Evolutionary conservation across 2,888 invertebrate species (phyloP), one percentile per base, ranked within the genome.

Genomic region (Lucinisca nassula): DNA sequence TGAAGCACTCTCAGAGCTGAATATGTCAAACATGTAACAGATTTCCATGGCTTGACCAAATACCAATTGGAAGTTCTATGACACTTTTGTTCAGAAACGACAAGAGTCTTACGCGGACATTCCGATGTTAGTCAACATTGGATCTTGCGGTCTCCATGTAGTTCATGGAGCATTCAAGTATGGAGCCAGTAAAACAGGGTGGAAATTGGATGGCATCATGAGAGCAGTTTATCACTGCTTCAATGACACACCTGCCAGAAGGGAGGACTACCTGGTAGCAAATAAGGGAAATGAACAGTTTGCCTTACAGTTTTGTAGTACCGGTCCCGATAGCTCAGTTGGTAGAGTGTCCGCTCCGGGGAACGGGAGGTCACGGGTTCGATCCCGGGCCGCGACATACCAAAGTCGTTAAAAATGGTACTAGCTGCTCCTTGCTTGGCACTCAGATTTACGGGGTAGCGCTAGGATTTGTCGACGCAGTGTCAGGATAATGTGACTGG

Each of bases 241-340:
- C 76, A 91, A 95, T 76, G 92, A 95, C 79, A 89, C 90, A 17
- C 92, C 94, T 61, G 90, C 93, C 35, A 90, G 93, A 78, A 84
- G 92, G 80, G 90, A 88, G 24, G 92, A 94, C 72, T 95, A 92
- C 73, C 49, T 81, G 58, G 49, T 27, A n/a, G 73, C 77, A 83
- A 49, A n/a, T 88, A 79, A 93, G 93, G 82, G 80, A 76, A 67
- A 79, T 67, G 84, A 67, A 37, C 40, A 49, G 72, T 84, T 80
- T 79, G 93, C 94, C 35, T 37, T 92, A 40, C 93, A 95, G 81
- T 84, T 84, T 35, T 78, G 79, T 55, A 35, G 58, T 45, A n/a
- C n/a, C n/a, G n/a, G n/a, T n/a, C n/a, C n/a, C n/a, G n/a, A n/a
- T n/a, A n/a, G n/a, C n/a, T n/a, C n/a, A n/a, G n/a, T n/a, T n/a